A percentile compares a stretch with the other conserved stretches of the same genome.
These are phyloP conservation scores for Phoenicopterus ruber DNA, from an alignment of 2,113 vertebrate species.

Conservation along the genomic window DNA sequence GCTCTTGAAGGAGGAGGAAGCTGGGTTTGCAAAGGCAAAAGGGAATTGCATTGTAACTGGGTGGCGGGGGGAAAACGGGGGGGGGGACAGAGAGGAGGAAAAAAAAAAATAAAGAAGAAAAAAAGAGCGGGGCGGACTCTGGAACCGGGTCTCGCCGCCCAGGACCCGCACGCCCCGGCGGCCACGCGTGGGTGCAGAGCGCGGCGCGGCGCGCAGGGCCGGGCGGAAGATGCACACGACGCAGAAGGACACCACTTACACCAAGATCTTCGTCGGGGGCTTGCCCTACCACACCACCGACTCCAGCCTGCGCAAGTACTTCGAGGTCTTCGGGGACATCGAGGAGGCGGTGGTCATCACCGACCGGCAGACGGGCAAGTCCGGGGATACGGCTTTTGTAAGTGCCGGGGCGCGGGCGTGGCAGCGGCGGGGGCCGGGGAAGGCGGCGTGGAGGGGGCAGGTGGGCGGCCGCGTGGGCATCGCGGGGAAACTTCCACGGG, in stretches of 20 bases:
- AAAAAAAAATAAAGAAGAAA: too few species aligned
- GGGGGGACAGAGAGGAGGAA: neutral
- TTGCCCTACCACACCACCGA: constrained; percentile 97
- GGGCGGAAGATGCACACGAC: constrained; percentile 92
- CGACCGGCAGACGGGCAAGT: constrained; percentile 96
- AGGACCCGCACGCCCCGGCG: constrained; percentile 35
- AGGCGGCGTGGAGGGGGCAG: neutral
- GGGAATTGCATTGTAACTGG: constrained; percentile 34
- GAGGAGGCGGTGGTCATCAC: constrained; percentile 98
- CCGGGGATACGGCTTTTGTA: constrained; percentile 98
- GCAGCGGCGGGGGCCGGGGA: too few species aligned
- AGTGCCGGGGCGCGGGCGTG: constrained; percentile 72
- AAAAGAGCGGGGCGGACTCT: neutral
- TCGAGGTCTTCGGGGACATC: constrained; percentile 97
- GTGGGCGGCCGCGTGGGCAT: neutral
- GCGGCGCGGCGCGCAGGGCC: constrained; percentile 35
- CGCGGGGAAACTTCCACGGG: neutral
- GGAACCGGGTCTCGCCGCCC: constrained; percentile 15
- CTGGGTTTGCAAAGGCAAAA: neutral
- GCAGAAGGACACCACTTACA: constrained; percentile 98
- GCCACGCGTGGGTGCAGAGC: constrained; percentile 40
- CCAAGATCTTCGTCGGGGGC: constrained; percentile 97
- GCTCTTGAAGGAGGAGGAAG: neutral
- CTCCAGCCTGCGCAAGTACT: constrained; percentile 97
- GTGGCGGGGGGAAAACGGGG: constrained; percentile 12